Base-by-base conservation (phyloP, 2,797 vertebrate species). In the Buphagus erythrorhynchus region DNA sequence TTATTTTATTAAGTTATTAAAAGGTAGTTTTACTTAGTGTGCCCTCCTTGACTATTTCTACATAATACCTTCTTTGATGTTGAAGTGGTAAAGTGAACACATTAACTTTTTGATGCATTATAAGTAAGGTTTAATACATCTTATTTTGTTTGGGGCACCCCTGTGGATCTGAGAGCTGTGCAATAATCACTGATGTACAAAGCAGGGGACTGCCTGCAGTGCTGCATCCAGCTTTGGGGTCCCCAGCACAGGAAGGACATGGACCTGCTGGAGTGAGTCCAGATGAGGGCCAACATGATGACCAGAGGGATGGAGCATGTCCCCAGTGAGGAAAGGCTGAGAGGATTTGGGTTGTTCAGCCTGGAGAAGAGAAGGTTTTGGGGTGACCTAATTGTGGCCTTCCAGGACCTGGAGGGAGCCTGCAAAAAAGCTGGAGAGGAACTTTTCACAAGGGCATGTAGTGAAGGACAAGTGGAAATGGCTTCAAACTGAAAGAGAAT, bases 1-100 rank as follows among this genome's bases (percentile, higher is more conserved):
- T 91, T 95, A 88, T 57, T 65, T 93, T 89, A 79, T 85, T 61
- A 85, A 62, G 24, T 82, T 79, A 89, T 85, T 87, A 82, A 73
- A 62, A 92, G 19, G 7, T 38, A 87, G 36, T 45, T 90, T 79
- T 58, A 87, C 15, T 87, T 77, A 49, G 33, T 29, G 15, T 71
- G 51, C 48, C 45, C 25, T 92, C 24, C 36, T 73, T 85, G 63
- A 69, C 59, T 61, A 7, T 38, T 69, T 40, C 43, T 76, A 11
- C 51, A 12, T 86, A 89, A 91, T 61, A 54, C 22, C 28, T 69
- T 84, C 75, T 90, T 88, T 94, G 90, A 93, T 94, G 74, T 58
- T 74, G 77, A 82, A 81, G 63, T 46, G 21, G 20, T 71, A 45
- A 74, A 91, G 28, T 0, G 16, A 92, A 42, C 48, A 20, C 35